These are phyloP conservation scores for Gnathochromis pfefferi DNA, from an alignment of 2,113 vertebrate genomes.

Conservation along the genomic window DNA sequence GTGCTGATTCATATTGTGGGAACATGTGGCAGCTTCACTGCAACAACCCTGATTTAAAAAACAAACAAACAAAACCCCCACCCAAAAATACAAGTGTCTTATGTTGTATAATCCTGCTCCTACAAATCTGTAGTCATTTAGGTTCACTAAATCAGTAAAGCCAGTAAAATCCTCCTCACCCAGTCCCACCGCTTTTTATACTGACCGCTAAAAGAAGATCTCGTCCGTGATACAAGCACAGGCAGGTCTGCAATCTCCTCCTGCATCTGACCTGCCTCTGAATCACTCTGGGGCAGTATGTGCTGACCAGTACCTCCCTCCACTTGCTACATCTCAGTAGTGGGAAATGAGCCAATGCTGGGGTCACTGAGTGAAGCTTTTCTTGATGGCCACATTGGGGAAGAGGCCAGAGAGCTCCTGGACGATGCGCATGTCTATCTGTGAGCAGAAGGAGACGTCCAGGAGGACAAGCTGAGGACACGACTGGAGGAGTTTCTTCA, in stretches of 20 bases:
- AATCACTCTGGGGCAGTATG: constrained; percentile 8
- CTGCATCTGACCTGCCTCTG: constrained; percentile 2
- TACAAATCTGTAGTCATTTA: neutral
- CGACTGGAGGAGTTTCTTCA: constrained; percentile 88
- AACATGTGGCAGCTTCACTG: constrained; percentile 18
- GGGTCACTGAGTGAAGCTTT: constrained; percentile 94
- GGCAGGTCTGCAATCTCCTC: neutral
- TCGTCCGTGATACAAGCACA: neutral
- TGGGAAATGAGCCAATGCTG: neutral
- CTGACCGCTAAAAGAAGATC: neutral
- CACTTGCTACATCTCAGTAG: neutral
- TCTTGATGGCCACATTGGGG: constrained; percentile 91
- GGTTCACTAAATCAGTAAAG: neutral
- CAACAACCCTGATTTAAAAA: constrained; percentile 17
- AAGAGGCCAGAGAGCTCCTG: constrained; percentile 85
- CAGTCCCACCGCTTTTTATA: neutral
- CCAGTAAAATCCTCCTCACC: neutral
- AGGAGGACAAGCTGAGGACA: constrained; percentile 87
- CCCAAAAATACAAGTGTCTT: neutral
- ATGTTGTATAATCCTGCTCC: neutral
- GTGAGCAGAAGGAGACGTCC: constrained; percentile 97
- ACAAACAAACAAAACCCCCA: neutral
- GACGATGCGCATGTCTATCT: constrained; percentile 87
- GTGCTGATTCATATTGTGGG: neutral
- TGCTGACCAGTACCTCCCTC: neutral